A percentile compares a stretch with the other conserved stretches of the same genome.
These are phyloP conservation scores for Dallia pectoralis DNA, from an alignment of 2,797 vertebrate genomes.

Conservation along the genomic window DNA sequence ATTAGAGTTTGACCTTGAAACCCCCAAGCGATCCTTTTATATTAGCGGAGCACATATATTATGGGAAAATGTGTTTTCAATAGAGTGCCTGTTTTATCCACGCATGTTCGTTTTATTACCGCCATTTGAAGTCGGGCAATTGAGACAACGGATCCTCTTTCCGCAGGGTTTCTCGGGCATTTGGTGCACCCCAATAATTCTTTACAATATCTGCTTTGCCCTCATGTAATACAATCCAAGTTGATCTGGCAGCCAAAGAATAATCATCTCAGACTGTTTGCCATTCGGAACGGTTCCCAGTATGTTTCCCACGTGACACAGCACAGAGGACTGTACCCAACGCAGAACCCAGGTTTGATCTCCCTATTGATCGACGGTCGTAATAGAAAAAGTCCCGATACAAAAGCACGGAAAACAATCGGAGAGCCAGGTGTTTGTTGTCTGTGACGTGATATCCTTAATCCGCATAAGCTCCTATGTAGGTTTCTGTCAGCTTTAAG, in stretches of 20 bases:
- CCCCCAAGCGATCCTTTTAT: slow-evolving; percentile 52
- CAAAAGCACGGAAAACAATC: slow-evolving; percentile 25
- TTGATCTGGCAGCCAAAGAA: slow-evolving; percentile 49
- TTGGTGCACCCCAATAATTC: slow-evolving; percentile 58
- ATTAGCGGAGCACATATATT: slow-evolving; percentile 59
- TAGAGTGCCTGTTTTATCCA: slow-evolving; percentile 47
- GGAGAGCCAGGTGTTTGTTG: slow-evolving; percentile 33
- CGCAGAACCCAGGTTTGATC: slow-evolving; percentile 38
- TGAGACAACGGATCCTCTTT: slow-evolving; percentile 61
- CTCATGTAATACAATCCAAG: slow-evolving; percentile 47
- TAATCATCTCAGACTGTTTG: slow-evolving; percentile 44
- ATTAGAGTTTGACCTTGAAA: slow-evolving; percentile 69
- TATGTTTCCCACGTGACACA: slow-evolving; percentile 36
- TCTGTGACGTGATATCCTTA: slow-evolving; percentile 1
- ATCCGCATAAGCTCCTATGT: background rate
- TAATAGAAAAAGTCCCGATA: slow-evolving; percentile 32
- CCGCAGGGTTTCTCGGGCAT: slow-evolving; percentile 49
- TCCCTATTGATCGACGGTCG: slow-evolving; percentile 34
- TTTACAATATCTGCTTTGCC: slow-evolving; percentile 57
- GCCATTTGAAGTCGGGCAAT: slow-evolving; percentile 57
- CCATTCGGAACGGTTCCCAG: slow-evolving; percentile 48
- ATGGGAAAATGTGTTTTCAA: slow-evolving; percentile 71
- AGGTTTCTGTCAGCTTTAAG: slow-evolving; percentile 8
- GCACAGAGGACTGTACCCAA: slow-evolving; percentile 26
- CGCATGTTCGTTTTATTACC: slow-evolving; percentile 51